A percentile compares a stretch with the other conserved stretches of the same genome.
Conservation (phyloP, 2,888 invertebrate genomes). For the Eilema griseolum region DNA sequence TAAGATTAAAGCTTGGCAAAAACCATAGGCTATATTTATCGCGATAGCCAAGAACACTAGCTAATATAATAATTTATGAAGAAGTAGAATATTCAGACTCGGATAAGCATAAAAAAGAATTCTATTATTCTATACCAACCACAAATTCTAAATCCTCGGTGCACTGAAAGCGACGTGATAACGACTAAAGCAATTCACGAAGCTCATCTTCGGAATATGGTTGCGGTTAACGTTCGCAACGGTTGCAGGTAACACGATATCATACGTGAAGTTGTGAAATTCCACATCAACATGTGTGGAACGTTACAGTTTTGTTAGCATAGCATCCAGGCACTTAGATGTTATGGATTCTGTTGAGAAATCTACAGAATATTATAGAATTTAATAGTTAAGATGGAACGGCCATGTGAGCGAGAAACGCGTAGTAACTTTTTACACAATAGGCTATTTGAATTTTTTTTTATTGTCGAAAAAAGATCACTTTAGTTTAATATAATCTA, state of each 20-base stretch:
- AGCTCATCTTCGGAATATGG: background rate
- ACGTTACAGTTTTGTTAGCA: background rate
- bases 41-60: no score
- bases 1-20: no score
- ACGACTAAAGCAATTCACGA: background rate
- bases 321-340: background rate
- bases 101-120: background rate
- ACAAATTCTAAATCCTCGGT: background rate
- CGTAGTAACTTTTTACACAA: no score
- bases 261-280: background rate
- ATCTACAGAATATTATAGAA: background rate
- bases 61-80: no score
- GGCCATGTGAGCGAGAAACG: no score
- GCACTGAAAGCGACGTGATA: background rate
- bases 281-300: background rate
- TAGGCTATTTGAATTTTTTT: no score
- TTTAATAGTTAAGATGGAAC: no score
- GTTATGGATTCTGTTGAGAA: background rate
- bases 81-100: background rate
- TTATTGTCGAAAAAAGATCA: no score
- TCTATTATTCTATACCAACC: background rate
- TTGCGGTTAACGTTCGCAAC: background rate
- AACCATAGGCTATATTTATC: no score
- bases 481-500: no score
- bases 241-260: conserved; percentile 1